Conservation (phyloP, 2,888 invertebrate genomes). For the Petrophora chlorosata region DNA sequence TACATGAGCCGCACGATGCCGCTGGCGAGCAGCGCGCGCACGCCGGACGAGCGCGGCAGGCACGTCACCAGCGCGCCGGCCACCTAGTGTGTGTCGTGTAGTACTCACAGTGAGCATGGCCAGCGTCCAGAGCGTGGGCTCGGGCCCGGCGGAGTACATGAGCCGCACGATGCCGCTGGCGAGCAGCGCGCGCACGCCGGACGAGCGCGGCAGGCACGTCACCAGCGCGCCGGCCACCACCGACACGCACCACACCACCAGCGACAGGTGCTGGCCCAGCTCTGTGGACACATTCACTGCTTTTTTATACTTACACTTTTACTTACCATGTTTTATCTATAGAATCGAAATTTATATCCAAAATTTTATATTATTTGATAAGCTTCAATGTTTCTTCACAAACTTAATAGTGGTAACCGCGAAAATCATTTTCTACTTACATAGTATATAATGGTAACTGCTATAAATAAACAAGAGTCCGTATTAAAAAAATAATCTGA, state of each 20-base stretch:
- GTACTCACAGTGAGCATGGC: slow-evolving; percentile 91
- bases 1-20: slow-evolving; percentile 95
- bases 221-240: slow-evolving; percentile 89
- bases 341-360: too few relatives aligned
- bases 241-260: slow-evolving; percentile 93
- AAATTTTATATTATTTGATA: too few relatives aligned
- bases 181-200: slow-evolving; percentile 91
- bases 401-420: too few relatives aligned
- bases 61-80: slow-evolving; percentile 91
- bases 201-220: slow-evolving; percentile 89
- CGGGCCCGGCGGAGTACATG: slow-evolving; percentile 96
- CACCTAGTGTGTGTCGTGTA: too few relatives aligned
- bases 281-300: too few relatives aligned
- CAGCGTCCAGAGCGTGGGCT: slow-evolving; percentile 93
- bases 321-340: too few relatives aligned
- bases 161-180: slow-evolving; percentile 92
- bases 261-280: slow-evolving; percentile 92
- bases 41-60: slow-evolving; percentile 90
- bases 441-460: too few relatives aligned
- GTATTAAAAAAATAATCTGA: too few relatives aligned
- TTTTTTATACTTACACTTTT: too few relatives aligned
- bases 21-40: slow-evolving; percentile 90
- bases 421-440: too few relatives aligned
- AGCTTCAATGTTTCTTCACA: too few relatives aligned
- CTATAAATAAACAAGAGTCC: too few relatives aligned